Evolutionary conservation across 2,113 vertebrate genomes (phyloP), one percentile per base, ranked within the genome.

Genomic region (Phoenicopterus ruber): DNA sequence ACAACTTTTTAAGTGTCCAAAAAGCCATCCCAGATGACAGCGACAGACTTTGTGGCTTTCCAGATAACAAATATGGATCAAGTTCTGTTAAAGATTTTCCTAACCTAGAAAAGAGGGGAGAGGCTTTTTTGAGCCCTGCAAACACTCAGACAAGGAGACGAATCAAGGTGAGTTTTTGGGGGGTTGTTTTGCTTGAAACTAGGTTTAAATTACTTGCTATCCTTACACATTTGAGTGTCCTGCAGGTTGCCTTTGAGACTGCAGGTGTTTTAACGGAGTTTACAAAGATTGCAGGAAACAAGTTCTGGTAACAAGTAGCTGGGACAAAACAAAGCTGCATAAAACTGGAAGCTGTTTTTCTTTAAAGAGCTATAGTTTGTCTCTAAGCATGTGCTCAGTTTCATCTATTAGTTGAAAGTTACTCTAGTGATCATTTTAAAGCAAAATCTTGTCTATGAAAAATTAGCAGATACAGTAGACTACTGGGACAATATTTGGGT

Each of bases 1-100:
- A 6, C 1, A 0, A 12, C 6, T 44, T 46, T 34, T 67, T 25
- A 55, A 7, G 2, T 61, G 2, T 72, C 49, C 28, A 47, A 52
- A 95, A 88, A 83, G 13, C 29, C 50, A 21, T 67, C 61, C 25
- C 49, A 12, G 34, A 3, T 84, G 36, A 20, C 40, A 70, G 28
- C 34, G 29, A 13, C 6, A 46, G 80, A 42, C 25, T 42, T 58
- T 22, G 25, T 83, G 63, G 19, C 55, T 88, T 85, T 62, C 50
- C 61, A 49, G 38, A 6, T 58, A n/a, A 62, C 24, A 50, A 69
- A 32, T 46, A 42, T 0, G 12, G 28, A 44, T 70, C 34, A 14
- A 32, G 47, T 63, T 44, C 20, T 22, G 3, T 57, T 66, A 54
- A 73, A 82, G 20, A 11, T 77, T 89, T 86, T 46, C 11, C n/a